Evolutionary conservation across 2,113 vertebrate species (phyloP).

Genomic region (Rhombomys opimus): DNA sequence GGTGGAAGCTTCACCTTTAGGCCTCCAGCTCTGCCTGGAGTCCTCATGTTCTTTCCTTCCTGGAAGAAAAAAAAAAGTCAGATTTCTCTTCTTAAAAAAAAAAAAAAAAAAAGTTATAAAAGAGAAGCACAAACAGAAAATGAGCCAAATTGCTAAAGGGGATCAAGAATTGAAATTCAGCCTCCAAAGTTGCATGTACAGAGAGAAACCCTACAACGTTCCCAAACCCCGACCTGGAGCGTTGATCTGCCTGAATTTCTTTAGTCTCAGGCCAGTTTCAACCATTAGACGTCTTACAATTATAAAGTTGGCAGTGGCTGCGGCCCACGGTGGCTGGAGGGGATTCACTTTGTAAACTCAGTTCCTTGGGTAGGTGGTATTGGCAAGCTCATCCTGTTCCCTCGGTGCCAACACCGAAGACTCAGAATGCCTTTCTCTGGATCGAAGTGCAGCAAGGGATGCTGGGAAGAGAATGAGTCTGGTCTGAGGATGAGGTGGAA

Average conservation of each 20-base stretch:
- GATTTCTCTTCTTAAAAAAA: constrained; percentile 7
- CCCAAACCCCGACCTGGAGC: constrained; percentile 56
- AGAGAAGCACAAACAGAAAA: constrained; percentile 65
- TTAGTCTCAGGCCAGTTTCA: constrained; percentile 53
- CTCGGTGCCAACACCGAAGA: not conserved
- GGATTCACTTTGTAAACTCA: constrained; percentile 39
- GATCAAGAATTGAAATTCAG: constrained; percentile 52
- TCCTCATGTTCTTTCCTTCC: constrained; percentile 56
- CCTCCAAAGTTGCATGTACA: constrained; percentile 23
- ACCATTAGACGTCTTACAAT: constrained; percentile 50
- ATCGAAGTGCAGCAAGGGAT: not conserved
- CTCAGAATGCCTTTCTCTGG: not conserved
- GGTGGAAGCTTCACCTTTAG: fast-evolving
- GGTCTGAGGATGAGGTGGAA: not conserved
- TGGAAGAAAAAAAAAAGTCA: constrained; percentile 12
- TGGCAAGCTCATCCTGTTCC: not conserved
- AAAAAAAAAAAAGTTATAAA: constrained; percentile 48
- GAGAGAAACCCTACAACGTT: constrained; percentile 51
- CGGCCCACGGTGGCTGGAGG: constrained; percentile 38
- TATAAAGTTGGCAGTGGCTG: constrained; percentile 15
- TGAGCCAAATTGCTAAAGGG: constrained; percentile 47
- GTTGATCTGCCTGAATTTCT: constrained; percentile 37
- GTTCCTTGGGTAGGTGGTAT: constrained; percentile 57
- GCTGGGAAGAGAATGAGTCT: not conserved
- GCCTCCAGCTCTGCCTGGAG: not conserved